Conservation (phyloP, 2,113 vertebrate genomes). For the Noturus placidus region DNA sequence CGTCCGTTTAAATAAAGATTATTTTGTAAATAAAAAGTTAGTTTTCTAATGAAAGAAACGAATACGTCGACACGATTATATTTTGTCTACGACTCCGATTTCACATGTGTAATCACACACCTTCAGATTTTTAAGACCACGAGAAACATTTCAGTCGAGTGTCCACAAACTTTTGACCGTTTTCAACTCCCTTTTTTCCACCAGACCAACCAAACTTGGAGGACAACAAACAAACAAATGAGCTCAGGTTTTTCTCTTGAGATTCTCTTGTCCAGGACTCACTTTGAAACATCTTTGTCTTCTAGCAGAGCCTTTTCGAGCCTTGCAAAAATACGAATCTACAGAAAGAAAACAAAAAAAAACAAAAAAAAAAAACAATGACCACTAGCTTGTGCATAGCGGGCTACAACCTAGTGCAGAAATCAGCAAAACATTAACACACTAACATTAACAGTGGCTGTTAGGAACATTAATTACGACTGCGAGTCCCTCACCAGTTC, state of each 20-base stretch:
- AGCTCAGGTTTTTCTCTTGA: background rate
- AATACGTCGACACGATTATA: no score
- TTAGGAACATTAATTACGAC: background rate
- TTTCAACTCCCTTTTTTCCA: background rate
- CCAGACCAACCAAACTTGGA: background rate
- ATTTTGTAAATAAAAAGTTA: no score
- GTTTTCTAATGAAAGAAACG: no score
- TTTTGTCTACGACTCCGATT: no score
- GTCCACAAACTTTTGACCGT: background rate
- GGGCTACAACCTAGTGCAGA: background rate
- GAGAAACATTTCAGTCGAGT: no score
- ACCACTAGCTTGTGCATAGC: background rate
- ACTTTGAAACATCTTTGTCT: conserved; percentile 84
- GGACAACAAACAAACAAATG: background rate
- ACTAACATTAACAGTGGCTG: background rate
- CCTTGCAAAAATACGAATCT: conserved; percentile 88
- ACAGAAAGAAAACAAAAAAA: conserved; percentile 37
- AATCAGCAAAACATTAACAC: background rate
- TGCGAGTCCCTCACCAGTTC: conserved; percentile 79
- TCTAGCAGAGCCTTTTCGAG: conserved; percentile 83
- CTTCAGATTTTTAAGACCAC: no score
- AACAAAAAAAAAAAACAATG: background rate
- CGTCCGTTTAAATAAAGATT: no score
- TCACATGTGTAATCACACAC: no score
- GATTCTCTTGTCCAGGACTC: conserved; percentile 57